Percentiles rank a stretch among this genome's conserved stretches.
These are phyloP conservation scores for Brachionus angularis DNA, from an alignment of 1,140 invertebrate genomes.

Conservation along the genomic window DNA sequence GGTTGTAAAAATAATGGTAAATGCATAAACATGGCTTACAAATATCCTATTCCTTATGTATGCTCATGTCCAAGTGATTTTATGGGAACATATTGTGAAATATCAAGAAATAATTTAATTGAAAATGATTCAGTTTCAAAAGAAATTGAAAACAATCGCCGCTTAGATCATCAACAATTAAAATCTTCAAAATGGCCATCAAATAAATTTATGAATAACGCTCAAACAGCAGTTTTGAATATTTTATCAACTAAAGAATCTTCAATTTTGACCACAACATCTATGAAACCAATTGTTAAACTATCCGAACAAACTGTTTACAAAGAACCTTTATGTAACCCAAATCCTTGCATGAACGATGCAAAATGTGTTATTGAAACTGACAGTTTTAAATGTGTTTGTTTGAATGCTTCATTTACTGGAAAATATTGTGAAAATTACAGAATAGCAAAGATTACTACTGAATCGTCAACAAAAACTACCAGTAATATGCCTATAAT, in stretches of 20 bases:
- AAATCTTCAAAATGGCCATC: too few species aligned
- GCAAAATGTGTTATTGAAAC: conserved; percentile 10
- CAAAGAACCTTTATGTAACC: conserved; percentile 31
- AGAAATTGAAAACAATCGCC: too few species aligned
- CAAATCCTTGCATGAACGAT: conserved; percentile 39
- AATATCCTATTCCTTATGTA: conserved; percentile 43
- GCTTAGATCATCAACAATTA: too few species aligned
- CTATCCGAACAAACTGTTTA: neutral
- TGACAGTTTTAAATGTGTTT: conserved; percentile 12
- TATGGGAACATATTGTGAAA: conserved; percentile 42
- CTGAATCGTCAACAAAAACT: neutral
- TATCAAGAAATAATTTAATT: conserved; percentile 4
- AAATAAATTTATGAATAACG: neutral
- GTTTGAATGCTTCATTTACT: conserved; percentile 16
- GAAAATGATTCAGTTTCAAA: conserved; percentile 8
- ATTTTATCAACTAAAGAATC: neutral
- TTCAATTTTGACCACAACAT: neutral
- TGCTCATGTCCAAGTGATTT: conserved; percentile 42
- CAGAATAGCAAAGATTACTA: neutral
- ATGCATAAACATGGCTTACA: conserved; percentile 42
- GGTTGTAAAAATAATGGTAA: conserved; percentile 41
- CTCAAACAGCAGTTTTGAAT: neutral
- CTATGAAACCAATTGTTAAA: neutral
- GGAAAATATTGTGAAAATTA: conserved; percentile 41
- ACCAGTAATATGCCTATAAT: conserved; percentile 2